Percentiles rank a stretch among this genome's conserved stretches.
phyloP scores from a whole-genome alignment of 2,797 vertebrate species.

The Heteromormyrus szaboi region DNA sequence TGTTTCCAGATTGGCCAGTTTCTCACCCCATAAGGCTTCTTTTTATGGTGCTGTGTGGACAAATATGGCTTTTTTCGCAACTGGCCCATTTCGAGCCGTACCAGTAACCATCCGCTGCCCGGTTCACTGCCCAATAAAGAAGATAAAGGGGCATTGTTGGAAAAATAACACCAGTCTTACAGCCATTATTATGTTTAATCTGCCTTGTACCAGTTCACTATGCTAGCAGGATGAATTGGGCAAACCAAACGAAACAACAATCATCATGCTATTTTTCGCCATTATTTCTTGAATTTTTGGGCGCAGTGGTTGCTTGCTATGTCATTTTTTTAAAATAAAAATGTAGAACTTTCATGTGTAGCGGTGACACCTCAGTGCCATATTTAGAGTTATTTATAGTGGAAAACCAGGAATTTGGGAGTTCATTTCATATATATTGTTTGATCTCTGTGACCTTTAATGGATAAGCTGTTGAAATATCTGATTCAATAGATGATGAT shows the following conservation, averaged over 20 bases:
- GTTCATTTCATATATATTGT: not conserved
- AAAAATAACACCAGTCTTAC: not conserved
- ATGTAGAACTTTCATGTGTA: not conserved
- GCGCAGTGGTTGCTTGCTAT: not conserved
- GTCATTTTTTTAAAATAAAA: not conserved
- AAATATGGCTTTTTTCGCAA: not conserved
- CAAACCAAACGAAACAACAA: not conserved
- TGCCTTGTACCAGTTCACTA: not conserved
- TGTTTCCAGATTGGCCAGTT: not conserved
- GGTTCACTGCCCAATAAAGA: not conserved
- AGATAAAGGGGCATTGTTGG: not conserved
- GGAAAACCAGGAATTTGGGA: not conserved
- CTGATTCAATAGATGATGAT: not conserved
- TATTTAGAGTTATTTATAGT: not conserved
- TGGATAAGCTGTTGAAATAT: not conserved
- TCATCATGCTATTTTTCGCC: not conserved
- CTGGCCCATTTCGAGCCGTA: not conserved
- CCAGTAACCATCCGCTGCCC: not conserved
- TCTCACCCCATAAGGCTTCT: not conserved
- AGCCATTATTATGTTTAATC: conserved; percentile 3
- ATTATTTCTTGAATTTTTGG: not conserved
- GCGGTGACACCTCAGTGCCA: not conserved
- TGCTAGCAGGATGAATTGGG: not conserved
- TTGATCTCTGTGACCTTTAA: not conserved
- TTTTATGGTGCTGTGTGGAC: not conserved